These are phyloP conservation scores for Taenioides sp. DNA, from an alignment of 2,797 vertebrate species.

Conservation along the genomic window DNA sequence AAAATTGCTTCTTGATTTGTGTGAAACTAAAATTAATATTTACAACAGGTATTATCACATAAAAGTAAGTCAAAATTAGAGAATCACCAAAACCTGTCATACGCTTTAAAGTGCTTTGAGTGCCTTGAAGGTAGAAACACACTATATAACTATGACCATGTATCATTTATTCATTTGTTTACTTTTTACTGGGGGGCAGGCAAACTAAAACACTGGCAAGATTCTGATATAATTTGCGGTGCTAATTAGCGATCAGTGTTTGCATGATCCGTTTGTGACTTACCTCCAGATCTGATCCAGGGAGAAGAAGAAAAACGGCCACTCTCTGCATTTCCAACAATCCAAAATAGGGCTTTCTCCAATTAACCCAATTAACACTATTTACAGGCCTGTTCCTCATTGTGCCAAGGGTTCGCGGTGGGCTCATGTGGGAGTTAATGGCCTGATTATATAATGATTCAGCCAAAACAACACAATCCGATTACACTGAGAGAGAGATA, in stretches of 20 bases:
- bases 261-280: not conserved
- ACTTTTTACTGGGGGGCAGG: no score
- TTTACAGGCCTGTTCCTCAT: not conserved
- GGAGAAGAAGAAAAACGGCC: not conserved
- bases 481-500: not conserved
- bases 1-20: no score
- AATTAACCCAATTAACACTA: conserved; percentile 14
- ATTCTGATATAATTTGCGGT: not conserved
- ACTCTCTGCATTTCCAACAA: not conserved
- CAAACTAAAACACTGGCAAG: not conserved
- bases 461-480: conserved; percentile 4
- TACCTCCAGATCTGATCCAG: not conserved
- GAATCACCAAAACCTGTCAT: no score
- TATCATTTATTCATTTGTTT: no score
- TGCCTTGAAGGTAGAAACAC: no score
- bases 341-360: not conserved
- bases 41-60: no score
- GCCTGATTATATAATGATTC: conserved; percentile 11
- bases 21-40: no score
- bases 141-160: no score
- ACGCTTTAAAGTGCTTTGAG: no score
- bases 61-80: no score
- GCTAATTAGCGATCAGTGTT: not conserved
- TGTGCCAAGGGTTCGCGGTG: conserved; percentile 6
- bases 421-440: conserved; percentile 8